Conservation (phyloP, 2,797 vertebrate species). For the Simalia tracyae region DNA sequence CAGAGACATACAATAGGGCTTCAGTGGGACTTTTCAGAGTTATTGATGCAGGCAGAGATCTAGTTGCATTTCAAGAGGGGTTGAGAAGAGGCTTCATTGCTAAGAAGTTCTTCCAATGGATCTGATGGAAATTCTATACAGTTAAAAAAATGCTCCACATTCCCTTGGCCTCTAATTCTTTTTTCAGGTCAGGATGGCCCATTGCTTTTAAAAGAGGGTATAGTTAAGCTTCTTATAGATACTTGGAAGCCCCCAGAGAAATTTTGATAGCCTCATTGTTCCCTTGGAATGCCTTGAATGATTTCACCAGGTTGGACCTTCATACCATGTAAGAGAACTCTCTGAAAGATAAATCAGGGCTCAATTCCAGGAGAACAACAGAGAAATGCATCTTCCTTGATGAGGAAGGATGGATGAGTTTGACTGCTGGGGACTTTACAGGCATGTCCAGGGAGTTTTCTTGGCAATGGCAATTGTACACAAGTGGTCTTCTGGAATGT, state of each 20-base stretch:
- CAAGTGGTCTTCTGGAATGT: too few species aligned
- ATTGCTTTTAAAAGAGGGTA: neutral
- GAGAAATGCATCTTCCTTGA: neutral
- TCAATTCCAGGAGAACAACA: neutral
- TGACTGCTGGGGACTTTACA: too few species aligned
- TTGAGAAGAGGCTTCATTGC: constrained; percentile 2
- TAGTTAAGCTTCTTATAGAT: neutral
- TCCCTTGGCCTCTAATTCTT: neutral
- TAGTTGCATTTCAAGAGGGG: constrained; percentile 33
- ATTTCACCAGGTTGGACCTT: neutral
- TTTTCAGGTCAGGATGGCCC: neutral
- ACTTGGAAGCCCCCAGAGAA: neutral
- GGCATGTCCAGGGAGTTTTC: too few species aligned
- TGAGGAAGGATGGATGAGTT: too few species aligned
- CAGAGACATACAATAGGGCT: constrained; percentile 38
- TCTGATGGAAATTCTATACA: neutral
- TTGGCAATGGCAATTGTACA: too few species aligned
- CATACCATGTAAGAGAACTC: neutral
- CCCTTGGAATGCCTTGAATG: neutral
- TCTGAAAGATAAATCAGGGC: neutral
- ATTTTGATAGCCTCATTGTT: neutral
- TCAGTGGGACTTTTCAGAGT: constrained; percentile 47
- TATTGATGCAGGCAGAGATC: constrained; percentile 48
- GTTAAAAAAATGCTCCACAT: neutral
- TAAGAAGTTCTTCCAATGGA: neutral